These are phyloP conservation scores for Zoanthus gigantus DNA, from an alignment of 92 coral and sea anemone species.

Conservation along the genomic window DNA sequence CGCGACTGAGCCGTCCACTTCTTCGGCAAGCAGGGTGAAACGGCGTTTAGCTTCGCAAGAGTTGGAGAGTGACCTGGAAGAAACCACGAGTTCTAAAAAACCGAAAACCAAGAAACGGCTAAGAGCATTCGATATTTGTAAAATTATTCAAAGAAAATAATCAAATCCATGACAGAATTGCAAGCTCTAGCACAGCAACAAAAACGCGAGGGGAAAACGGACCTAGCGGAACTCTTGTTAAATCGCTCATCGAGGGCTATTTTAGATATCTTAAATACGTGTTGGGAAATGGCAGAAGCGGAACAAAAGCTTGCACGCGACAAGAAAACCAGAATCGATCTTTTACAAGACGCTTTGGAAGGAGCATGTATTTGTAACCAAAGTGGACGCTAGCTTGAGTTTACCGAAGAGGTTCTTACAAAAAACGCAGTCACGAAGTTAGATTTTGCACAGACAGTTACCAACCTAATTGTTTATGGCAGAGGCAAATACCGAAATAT, in stretches of 20 bases:
- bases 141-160: not conserved
- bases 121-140: slow-evolving; percentile 43
- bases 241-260: slow-evolving; percentile 45
- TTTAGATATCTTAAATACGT: slow-evolving; percentile 33
- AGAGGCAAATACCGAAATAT: slow-evolving; percentile 67
- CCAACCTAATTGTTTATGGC: slow-evolving; percentile 52
- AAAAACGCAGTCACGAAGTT: slow-evolving; percentile 45
- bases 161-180: slow-evolving; percentile 17
- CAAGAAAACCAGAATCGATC: slow-evolving; percentile 25
- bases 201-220: slow-evolving; percentile 54
- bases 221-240: slow-evolving; percentile 51
- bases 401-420: slow-evolving; percentile 55
- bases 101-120: slow-evolving; percentile 30
- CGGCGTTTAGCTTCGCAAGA: not conserved
- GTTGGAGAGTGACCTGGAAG: not conserved
- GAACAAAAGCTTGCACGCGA: slow-evolving; percentile 36
- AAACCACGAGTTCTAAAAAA: not conserved
- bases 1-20: not conserved
- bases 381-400: slow-evolving; percentile 48
- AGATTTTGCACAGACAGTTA: slow-evolving; percentile 37
- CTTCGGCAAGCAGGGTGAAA: slow-evolving; percentile 14
- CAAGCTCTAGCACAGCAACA: slow-evolving; percentile 53
- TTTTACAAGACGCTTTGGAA: not conserved
- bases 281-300: slow-evolving; percentile 42
- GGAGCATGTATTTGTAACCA: slow-evolving; percentile 33